phyloP scores from a whole-genome alignment of 2,113 vertebrate species.

The Sturnus vulgaris region DNA sequence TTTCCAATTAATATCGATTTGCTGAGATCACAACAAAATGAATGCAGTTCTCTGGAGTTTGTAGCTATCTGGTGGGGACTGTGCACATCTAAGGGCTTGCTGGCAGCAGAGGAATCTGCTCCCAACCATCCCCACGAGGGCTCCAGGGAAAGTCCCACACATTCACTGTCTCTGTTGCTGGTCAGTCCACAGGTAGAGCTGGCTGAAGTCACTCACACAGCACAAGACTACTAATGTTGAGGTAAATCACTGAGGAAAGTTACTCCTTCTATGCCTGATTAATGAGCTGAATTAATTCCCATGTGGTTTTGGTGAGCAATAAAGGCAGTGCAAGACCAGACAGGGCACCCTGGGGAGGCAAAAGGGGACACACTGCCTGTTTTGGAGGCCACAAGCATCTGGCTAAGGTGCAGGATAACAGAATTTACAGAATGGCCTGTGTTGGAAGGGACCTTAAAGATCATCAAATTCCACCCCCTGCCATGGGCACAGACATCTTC shows the following conservation, averaged over 20 bases:
- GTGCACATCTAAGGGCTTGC: not conserved
- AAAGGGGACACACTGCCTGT: not conserved
- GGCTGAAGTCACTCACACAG: not conserved
- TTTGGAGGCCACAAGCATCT: not conserved
- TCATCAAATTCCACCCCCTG: not conserved
- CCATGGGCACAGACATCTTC: not conserved
- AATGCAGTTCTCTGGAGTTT: not conserved
- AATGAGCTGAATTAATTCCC: not conserved
- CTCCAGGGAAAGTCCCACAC: not conserved
- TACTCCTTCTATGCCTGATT: not conserved
- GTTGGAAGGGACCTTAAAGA: not conserved
- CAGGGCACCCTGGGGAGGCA: not conserved
- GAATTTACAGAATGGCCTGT: not conserved
- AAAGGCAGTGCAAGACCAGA: not conserved
- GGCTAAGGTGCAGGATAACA: not conserved
- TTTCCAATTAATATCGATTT: not conserved
- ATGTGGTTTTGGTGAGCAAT: not conserved
- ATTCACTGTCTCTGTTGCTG: not conserved
- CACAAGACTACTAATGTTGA: not conserved
- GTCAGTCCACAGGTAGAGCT: not conserved
- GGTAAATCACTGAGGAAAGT: not conserved
- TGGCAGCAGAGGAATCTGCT: not conserved
- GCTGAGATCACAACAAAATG: not conserved
- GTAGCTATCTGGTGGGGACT: not conserved
- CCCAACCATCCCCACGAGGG: rapidly evolving